These are phyloP conservation scores for Mycogona germanica DNA, from an alignment of 2,888 invertebrate species.

Conservation along the genomic window DNA sequence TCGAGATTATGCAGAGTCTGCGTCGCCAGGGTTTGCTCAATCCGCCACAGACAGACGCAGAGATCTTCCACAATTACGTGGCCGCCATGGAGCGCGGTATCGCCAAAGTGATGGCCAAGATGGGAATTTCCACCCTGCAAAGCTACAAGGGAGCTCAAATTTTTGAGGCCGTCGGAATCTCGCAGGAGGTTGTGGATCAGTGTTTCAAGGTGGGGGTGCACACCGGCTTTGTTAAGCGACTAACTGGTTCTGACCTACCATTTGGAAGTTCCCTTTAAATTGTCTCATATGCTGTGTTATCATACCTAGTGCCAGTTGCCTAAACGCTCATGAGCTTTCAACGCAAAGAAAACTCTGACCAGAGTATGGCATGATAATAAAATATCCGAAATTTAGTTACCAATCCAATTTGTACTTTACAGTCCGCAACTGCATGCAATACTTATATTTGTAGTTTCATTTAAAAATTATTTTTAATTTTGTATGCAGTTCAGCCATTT, in stretches of 20 bases:
- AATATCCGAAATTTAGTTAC: too few relatives aligned
- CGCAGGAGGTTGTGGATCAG: slow-evolving; percentile 81
- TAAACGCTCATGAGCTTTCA: too few relatives aligned
- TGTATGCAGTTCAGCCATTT: too few relatives aligned
- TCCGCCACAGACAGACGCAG: slow-evolving; percentile 56
- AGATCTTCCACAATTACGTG: slow-evolving; percentile 74
- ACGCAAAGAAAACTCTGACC: too few relatives aligned
- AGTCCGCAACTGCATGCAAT: too few relatives aligned
- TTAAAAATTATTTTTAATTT: too few relatives aligned
- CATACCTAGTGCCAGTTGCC: neutral
- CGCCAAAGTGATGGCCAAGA: slow-evolving; percentile 95
- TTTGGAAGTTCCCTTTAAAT: neutral
- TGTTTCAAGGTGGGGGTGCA: slow-evolving; percentile 63
- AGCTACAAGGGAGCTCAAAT: slow-evolving; percentile 99
- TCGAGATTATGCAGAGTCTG: slow-evolving; percentile 79
- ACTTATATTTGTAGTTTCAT: too few relatives aligned
- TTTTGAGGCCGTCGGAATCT: slow-evolving; percentile 94
- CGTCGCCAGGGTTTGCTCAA: slow-evolving; percentile 77
- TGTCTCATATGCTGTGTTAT: neutral
- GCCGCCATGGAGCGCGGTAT: slow-evolving; percentile 84
- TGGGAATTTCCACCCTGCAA: slow-evolving; percentile 98
- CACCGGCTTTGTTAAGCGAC: too few relatives aligned
- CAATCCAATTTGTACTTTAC: too few relatives aligned
- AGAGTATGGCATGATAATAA: too few relatives aligned
- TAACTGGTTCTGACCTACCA: neutral